Evolutionary conservation across 2,113 vertebrate species (phyloP).

Genomic region (Myotis yumanensis): DNA sequence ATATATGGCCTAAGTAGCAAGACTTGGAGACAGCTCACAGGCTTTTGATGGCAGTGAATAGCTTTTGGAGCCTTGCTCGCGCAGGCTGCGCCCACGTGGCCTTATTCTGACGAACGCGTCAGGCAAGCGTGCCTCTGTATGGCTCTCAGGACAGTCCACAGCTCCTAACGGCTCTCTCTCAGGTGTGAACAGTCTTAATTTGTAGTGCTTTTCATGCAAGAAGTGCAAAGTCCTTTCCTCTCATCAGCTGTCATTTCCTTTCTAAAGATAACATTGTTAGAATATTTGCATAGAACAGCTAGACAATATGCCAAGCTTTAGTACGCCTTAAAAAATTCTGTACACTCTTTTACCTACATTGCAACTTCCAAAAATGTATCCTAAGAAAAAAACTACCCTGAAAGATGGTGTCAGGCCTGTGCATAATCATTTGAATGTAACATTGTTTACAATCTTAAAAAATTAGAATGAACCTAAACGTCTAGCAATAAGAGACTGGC

Average conservation of each 20-base stretch:
- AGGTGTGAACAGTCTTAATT: neutral
- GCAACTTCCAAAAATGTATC: slow-evolving; percentile 6
- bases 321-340: neutral
- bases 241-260: neutral
- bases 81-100: too few relatives aligned
- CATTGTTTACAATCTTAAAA: neutral
- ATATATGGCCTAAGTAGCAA: neutral
- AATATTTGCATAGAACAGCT: neutral
- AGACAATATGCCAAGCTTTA: neutral
- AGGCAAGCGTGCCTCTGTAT: neutral
- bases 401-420: neutral
- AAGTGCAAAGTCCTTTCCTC: neutral
- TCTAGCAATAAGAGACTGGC: neutral
- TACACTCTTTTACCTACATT: neutral
- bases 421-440: neutral
- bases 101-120: neutral
- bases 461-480: neutral
- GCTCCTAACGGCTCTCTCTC: neutral
- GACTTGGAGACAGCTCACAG: neutral
- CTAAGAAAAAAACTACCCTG: neutral
- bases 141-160: neutral
- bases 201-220: neutral
- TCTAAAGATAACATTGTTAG: neutral
- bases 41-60: neutral
- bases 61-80: neutral